Percentiles rank a stretch among this genome's conserved stretches.
Evolutionary conservation across 2,888 invertebrate species (phyloP).

Genomic region (Cosmia pyralina): DNA sequence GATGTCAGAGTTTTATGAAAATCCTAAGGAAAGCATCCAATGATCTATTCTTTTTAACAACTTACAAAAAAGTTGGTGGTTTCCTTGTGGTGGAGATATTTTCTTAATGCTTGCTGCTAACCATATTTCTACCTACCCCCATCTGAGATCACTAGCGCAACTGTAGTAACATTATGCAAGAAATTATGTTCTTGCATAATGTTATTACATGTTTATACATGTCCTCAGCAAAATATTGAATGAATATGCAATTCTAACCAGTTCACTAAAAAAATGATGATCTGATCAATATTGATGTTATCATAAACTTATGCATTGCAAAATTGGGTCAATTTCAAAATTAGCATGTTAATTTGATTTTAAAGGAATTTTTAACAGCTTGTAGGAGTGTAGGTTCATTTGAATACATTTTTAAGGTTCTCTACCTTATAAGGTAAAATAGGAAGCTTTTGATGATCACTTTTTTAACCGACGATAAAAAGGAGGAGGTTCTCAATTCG

Average conservation of each 20-base stretch:
- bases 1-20: neutral
- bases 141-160: neutral
- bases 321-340: constrained; percentile 26
- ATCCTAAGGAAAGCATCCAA: neutral
- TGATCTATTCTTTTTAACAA: neutral
- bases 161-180: neutral
- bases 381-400: neutral
- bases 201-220: no score
- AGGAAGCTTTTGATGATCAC: neutral
- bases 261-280: constrained; percentile 29
- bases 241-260: constrained; percentile 38
- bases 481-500: no score
- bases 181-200: no score
- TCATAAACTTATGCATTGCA: constrained; percentile 22
- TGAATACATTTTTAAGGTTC: neutral
- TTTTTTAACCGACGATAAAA: no score
- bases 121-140: neutral
- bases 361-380: neutral
- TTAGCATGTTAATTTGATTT: constrained; percentile 31
- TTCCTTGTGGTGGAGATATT: no score
- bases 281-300: constrained; percentile 38
- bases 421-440: neutral
- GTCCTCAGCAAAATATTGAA: constrained; percentile 10
- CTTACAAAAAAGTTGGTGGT: neutral
- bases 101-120: neutral